Evolutionary conservation across 2,113 vertebrate species (phyloP), one percentile per base, ranked within the genome.

Genomic region (Dolichallabes microphthalmus): DNA sequence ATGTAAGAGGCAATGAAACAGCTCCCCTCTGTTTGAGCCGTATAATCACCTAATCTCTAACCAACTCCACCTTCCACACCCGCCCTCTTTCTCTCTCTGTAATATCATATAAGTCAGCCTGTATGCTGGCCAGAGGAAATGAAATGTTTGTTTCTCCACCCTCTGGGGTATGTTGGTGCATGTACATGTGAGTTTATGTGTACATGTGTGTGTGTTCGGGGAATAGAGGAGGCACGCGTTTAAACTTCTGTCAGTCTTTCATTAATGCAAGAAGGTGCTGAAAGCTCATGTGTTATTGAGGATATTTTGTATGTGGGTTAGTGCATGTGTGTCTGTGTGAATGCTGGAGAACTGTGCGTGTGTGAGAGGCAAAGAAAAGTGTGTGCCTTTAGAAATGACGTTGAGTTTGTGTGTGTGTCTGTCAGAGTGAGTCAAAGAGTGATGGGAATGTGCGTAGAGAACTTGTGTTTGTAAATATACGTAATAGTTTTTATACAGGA

Each of bases 61-160:
- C 78, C 39, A 53, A 64, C 88, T 77, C 82, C 85, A 85, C 82
- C 82, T 86, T 79, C 58, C 79, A 82, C 45, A 88, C 88, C 84
- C 88, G 63, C 90, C 81, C 87, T 86, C 86, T 89, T 66, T 88
- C 86, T 88, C 30, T 68, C 50, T 27, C 86, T 92, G 92, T 91
- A 92, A 78, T 92, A 92, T 94, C 88, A 90, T 90, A 90, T 90
- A 92, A 92, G 89, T 91, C 89, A 89, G 92, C 88, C 90, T 88
- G 87, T 91, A 79, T 91, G 90, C 92, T 91, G 90, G 90, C 89
- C 90, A 93, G 90, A 93, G 94, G 94, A 95, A 95, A 95, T 95
- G 69, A 95, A 95, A 95, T 93, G 93, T 94, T 94, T 94, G 92
- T 93, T 91, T 92, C 93, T 85, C 84, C 89, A 84, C 89, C 92